A percentile compares a stretch with the other conserved stretches of the same genome.
phyloP scores from a whole-genome alignment of 2,113 vertebrate species.

The Ceyx cyanopectus region DNA sequence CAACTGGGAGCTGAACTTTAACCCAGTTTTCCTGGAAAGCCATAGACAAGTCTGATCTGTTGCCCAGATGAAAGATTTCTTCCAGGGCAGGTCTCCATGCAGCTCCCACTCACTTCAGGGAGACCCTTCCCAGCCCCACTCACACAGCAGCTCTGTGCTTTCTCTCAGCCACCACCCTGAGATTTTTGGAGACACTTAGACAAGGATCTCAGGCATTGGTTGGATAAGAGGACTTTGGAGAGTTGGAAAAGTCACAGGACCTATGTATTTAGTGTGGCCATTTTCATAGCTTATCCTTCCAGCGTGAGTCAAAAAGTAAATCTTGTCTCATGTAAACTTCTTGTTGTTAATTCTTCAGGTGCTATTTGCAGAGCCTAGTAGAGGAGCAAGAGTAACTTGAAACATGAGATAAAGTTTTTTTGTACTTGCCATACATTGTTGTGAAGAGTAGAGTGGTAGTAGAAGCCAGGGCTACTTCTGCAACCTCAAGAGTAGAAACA shows the following conservation, averaged over 20 bases:
- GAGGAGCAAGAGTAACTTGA: background rate
- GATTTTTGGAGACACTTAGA: fast-evolving
- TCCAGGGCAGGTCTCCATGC: background rate
- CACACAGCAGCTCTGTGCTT: background rate
- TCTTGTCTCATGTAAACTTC: background rate
- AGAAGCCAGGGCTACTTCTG: background rate
- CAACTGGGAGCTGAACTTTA: background rate
- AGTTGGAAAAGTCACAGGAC: background rate
- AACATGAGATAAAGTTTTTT: background rate
- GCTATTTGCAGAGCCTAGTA: background rate
- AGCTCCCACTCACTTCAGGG: background rate
- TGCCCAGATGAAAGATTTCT: background rate
- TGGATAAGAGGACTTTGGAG: background rate
- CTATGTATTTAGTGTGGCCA: background rate
- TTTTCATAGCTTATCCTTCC: background rate
- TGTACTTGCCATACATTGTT: background rate
- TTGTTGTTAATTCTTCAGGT: background rate
- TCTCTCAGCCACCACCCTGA: background rate
- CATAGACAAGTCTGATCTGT: background rate
- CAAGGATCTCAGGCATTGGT: background rate
- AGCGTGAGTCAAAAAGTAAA: background rate
- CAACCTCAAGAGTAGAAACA: background rate
- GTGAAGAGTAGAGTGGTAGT: background rate
- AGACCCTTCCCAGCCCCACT: background rate
- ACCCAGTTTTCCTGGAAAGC: background rate